Evolutionary conservation across 2,888 invertebrate species (phyloP).

Genomic region (Lysandra coridon): DNA sequence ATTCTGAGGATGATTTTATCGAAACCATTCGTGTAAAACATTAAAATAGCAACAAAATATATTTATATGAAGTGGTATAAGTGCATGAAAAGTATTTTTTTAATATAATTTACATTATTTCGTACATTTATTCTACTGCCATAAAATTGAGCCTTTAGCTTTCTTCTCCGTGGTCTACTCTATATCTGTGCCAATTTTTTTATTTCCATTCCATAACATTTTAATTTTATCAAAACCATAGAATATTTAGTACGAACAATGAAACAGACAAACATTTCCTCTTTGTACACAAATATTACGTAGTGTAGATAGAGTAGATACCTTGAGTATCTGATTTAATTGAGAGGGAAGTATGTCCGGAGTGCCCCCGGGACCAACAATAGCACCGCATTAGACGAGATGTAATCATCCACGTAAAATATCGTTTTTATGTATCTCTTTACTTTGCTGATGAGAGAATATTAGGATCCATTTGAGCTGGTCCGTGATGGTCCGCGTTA

Average conservation of each 20-base stretch:
- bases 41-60: too few species aligned
- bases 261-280: not conserved
- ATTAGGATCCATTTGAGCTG: not conserved
- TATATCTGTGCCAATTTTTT: too few species aligned
- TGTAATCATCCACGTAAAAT: not conserved
- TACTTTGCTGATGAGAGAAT: not conserved
- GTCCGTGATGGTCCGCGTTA: not conserved
- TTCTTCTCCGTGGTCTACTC: too few species aligned
- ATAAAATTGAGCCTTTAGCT: too few species aligned
- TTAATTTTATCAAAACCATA: too few species aligned
- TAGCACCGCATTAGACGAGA: not conserved
- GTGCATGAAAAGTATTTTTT: too few species aligned
- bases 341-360: not conserved
- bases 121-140: too few species aligned
- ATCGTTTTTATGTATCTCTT: constrained; percentile 14
- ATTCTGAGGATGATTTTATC: too few species aligned
- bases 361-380: not conserved
- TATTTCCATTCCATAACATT: too few species aligned
- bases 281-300: not conserved
- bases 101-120: too few species aligned
- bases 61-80: too few species aligned
- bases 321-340: not conserved
- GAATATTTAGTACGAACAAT: not conserved
- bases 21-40: too few species aligned
- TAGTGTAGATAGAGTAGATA: not conserved